Evolutionary conservation across 2,113 vertebrate species (phyloP).

Genomic region (Nibea albiflora): DNA sequence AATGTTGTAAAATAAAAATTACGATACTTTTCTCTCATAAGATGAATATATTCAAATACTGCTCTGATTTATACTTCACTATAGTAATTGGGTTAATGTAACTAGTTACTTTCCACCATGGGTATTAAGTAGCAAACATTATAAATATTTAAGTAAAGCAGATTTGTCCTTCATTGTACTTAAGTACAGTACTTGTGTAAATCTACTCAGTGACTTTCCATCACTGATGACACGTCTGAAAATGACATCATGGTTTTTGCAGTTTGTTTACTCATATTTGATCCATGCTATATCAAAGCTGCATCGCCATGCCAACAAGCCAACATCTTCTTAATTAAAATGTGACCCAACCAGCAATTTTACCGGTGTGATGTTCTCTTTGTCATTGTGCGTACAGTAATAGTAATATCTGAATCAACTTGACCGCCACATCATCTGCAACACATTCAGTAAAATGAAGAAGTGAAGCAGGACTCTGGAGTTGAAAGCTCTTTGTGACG

Average conservation of each 20-base stretch:
- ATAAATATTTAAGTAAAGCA: background rate
- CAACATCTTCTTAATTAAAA: slow-evolving; percentile 1
- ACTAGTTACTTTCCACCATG: background rate
- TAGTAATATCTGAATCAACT: slow-evolving; percentile 1
- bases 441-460: slow-evolving; percentile 19
- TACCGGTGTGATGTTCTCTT: background rate
- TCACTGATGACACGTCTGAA: background rate
- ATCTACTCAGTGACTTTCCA: background rate
- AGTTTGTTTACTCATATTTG: background rate
- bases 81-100: background rate
- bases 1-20: background rate
- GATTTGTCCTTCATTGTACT: background rate
- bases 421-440: background rate
- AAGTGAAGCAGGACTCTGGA: slow-evolving; percentile 23
- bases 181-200: background rate
- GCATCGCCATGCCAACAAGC: background rate
- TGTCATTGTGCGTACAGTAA: slow-evolving; percentile 17
- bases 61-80: background rate
- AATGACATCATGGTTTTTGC: background rate
- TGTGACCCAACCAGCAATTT: background rate
- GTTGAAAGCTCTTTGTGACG: slow-evolving; percentile 38
- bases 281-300: background rate
- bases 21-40: background rate
- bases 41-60: background rate
- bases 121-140: background rate